A percentile compares a stretch with the other conserved stretches of the same genome.
Evolutionary conservation across 2,113 vertebrate species (phyloP).

Genomic region (Toxotes chatareus): DNA sequence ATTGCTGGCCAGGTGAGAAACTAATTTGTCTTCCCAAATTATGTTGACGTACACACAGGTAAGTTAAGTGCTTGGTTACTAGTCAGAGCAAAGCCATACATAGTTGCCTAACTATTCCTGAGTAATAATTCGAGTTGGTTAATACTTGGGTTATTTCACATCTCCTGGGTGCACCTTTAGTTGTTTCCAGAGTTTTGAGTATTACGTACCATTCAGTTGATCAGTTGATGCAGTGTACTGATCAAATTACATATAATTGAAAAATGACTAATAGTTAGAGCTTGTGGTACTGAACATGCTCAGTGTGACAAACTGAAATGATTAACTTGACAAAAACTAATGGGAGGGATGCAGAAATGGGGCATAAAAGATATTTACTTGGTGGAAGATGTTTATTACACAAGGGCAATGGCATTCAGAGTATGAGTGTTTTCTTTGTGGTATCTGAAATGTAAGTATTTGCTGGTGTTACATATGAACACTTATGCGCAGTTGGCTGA

Average conservation of each 20-base stretch:
- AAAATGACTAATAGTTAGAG: background rate
- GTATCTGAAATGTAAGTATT: background rate
- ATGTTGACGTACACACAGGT: background rate
- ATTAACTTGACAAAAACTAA: background rate
- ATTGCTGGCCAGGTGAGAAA: conserved; percentile 93
- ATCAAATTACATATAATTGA: too few relatives aligned
- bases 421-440: background rate
- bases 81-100: background rate
- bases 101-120: rapidly evolving
- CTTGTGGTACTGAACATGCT: background rate
- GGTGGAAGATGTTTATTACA: background rate
- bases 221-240: background rate
- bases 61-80: background rate
- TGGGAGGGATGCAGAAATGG: too few relatives aligned
- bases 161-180: background rate
- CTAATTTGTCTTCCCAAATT: background rate
- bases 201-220: background rate
- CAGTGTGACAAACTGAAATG: background rate
- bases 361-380: background rate
- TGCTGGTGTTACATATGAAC: background rate
- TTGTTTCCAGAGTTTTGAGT: background rate
- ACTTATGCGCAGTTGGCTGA: background rate
- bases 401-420: background rate
- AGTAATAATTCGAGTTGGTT: background rate
- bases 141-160: background rate